These are phyloP conservation scores for Amphipyra berbera DNA, from an alignment of 2,888 invertebrate species.

Conservation along the genomic window DNA sequence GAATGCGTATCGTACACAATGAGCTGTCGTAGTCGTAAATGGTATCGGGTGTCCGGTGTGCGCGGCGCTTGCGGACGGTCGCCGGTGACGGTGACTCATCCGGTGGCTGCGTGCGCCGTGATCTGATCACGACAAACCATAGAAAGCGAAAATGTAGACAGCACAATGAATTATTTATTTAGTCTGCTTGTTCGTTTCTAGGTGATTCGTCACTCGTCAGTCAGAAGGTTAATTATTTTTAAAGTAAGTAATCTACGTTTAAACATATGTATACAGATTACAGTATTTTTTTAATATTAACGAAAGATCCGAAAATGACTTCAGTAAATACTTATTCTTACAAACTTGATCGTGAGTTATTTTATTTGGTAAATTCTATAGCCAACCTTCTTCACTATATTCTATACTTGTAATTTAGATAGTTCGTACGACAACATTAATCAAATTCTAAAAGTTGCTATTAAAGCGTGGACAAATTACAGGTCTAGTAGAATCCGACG, in stretches of 20 bases:
- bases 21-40: slow-evolving; percentile 66
- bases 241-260: too few relatives aligned
- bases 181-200: not conserved
- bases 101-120: slow-evolving; percentile 70
- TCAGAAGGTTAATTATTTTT: too few relatives aligned
- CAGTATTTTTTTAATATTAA: too few relatives aligned
- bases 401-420: not conserved
- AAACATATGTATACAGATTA: too few relatives aligned
- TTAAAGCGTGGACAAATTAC: slow-evolving; percentile 6
- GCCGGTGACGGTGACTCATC: slow-evolving; percentile 72
- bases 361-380: too few relatives aligned
- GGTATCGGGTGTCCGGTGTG: slow-evolving; percentile 72
- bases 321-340: too few relatives aligned
- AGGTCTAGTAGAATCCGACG: slow-evolving; percentile 61
- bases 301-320: too few relatives aligned
- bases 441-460: slow-evolving; percentile 1
- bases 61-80: slow-evolving; percentile 58
- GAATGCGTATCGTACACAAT: slow-evolving; percentile 64
- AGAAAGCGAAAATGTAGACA: slow-evolving; percentile 65
- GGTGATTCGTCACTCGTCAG: not conserved
- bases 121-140: slow-evolving; percentile 68
- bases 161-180: slow-evolving; percentile 40
- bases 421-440: slow-evolving; percentile 8
- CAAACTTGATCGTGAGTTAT: too few relatives aligned
- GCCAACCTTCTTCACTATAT: too few relatives aligned